Evolutionary conservation across 2,888 invertebrate genomes (phyloP).

Genomic region (Pollenia amentaria): DNA sequence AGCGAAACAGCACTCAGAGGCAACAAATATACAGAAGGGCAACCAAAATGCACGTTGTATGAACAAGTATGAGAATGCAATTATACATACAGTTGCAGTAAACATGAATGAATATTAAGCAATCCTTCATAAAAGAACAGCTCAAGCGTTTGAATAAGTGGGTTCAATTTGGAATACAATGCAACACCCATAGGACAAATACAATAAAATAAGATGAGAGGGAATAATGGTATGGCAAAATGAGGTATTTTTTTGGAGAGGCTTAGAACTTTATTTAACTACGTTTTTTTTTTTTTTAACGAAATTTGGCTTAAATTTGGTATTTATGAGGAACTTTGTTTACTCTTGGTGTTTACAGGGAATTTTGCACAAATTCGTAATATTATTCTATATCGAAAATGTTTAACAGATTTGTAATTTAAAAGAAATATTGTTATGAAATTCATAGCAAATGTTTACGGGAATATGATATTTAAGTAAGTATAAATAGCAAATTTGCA

Average conservation of each 20-base stretch:
- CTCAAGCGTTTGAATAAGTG: neutral
- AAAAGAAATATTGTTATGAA: too few relatives aligned
- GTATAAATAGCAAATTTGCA: too few relatives aligned
- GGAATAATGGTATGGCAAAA: neutral
- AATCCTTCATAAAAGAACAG: slow-evolving; percentile 31
- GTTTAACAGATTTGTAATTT: too few relatives aligned
- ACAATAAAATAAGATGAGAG: neutral
- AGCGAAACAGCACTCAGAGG: neutral
- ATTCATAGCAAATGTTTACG: too few relatives aligned
- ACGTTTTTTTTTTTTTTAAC: too few relatives aligned
- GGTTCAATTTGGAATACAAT: slow-evolving; percentile 5
- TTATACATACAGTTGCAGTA: slow-evolving; percentile 15
- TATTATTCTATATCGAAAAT: too few relatives aligned
- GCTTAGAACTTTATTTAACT: too few relatives aligned
- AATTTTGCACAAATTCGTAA: too few relatives aligned
- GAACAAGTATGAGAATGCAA: neutral
- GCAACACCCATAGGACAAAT: slow-evolving; percentile 27
- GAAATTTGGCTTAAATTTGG: too few relatives aligned
- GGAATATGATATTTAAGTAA: too few relatives aligned
- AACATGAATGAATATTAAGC: slow-evolving; percentile 54
- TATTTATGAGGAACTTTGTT: too few relatives aligned
- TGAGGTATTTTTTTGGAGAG: neutral
- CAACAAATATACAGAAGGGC: slow-evolving; percentile 33
- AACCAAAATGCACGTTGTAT: slow-evolving; percentile 45
- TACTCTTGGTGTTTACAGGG: too few relatives aligned